phyloP scores from a whole-genome alignment of 2,113 vertebrate species.

The Rhabdornis inornatus region DNA sequence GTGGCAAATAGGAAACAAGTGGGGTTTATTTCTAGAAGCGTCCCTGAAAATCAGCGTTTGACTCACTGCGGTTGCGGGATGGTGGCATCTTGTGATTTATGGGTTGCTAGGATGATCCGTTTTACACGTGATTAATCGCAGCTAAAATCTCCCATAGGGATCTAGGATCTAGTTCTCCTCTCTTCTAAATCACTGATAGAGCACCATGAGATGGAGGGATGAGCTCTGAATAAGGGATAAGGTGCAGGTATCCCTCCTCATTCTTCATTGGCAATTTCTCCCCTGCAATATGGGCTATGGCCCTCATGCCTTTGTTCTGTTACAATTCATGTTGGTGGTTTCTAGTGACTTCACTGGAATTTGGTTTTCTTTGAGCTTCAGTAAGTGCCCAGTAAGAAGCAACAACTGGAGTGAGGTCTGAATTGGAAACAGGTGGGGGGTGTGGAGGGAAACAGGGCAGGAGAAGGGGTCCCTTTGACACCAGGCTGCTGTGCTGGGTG shows the following conservation, averaged over 20 bases:
- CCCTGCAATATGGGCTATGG: background rate
- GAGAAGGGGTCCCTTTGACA: background rate
- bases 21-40: background rate
- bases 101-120: background rate
- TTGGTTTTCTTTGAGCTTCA: background rate
- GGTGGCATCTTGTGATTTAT: background rate
- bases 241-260: background rate
- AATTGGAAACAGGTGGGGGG: rapidly evolving
- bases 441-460: background rate
- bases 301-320: background rate
- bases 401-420: background rate
- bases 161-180: background rate
- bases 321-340: background rate
- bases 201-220: background rate
- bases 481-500: background rate
- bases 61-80: background rate
- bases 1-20: background rate
- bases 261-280: background rate
- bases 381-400: background rate
- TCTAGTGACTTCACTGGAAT: background rate
- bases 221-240: background rate
- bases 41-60: background rate
- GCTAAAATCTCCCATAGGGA: background rate
- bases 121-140: background rate
- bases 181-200: background rate